A percentile compares a stretch with the other conserved stretches of the same genome.
Conservation (phyloP, 2,888 invertebrate genomes). For the Apamea monoglypha region DNA sequence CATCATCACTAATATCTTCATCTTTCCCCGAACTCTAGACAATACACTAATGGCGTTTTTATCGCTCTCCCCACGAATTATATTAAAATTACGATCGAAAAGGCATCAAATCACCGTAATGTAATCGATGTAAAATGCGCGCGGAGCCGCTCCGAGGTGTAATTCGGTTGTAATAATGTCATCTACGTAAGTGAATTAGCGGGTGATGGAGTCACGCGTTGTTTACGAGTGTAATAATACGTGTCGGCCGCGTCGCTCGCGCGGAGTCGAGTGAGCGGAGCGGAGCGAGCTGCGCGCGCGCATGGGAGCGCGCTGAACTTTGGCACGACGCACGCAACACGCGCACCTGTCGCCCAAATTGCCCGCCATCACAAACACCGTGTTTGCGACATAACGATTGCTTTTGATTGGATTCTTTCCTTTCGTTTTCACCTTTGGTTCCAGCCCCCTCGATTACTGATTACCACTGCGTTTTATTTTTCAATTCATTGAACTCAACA, state of each 20-base stretch:
- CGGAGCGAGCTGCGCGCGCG: constrained; percentile 71
- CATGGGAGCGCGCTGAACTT: constrained; percentile 78
- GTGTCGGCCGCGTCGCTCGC: constrained; percentile 57
- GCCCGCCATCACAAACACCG: constrained; percentile 30
- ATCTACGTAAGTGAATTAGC: constrained; percentile 79
- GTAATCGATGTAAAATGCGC: constrained; percentile 71
- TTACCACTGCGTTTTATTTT: background rate
- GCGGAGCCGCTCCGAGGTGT: constrained; percentile 68
- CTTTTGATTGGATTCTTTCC: constrained; percentile 46
- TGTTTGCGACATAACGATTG: constrained; percentile 37
- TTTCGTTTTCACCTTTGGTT: constrained; percentile 23
- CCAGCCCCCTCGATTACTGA: background rate
- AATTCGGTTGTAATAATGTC: constrained; percentile 81
- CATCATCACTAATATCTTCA: constrained; percentile 66
- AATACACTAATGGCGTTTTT: constrained; percentile 72
- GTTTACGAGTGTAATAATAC: constrained; percentile 76
- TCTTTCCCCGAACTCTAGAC: constrained; percentile 59
- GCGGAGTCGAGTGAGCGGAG: constrained; percentile 52
- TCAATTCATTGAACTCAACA: background rate
- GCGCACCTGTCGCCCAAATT: constrained; percentile 66
- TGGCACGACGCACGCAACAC: constrained; percentile 64
- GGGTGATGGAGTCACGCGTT: constrained; percentile 80
- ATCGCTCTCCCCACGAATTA: constrained; percentile 73
- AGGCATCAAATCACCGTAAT: constrained; percentile 74
- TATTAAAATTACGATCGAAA: constrained; percentile 78